These are phyloP conservation scores for Oceanodroma leucorhoa DNA, from an alignment of 2,797 vertebrate species.

Conservation along the genomic window DNA sequence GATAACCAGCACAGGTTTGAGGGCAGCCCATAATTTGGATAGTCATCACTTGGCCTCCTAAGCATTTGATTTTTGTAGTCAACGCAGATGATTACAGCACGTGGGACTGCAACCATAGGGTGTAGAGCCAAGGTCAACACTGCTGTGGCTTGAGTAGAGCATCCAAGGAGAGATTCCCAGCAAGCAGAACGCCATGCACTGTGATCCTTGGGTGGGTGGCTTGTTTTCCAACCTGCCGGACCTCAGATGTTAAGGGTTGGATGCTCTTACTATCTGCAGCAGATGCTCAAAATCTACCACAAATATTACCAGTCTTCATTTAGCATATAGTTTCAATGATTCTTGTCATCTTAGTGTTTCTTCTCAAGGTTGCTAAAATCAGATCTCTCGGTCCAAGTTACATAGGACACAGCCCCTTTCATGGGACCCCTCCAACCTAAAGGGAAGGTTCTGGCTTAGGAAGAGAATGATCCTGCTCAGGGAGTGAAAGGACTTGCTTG, in stretches of 20 bases:
- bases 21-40: neutral
- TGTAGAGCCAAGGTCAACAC: neutral
- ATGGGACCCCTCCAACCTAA: neutral
- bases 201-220: neutral
- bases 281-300: neutral
- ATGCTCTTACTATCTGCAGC: neutral
- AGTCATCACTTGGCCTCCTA: neutral
- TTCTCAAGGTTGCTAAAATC: neutral
- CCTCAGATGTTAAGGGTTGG: neutral
- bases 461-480: neutral
- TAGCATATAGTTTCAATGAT: neutral
- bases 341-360: neutral
- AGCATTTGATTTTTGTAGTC: neutral
- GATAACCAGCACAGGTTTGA: neutral
- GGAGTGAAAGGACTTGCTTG: neutral
- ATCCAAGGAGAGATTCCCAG: neutral
- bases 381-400: neutral
- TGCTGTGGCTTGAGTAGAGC: neutral
- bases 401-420: neutral
- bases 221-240: neutral
- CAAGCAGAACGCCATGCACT: neutral
- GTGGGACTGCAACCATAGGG: neutral
- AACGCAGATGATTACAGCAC: accelerated
- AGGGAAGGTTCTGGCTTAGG: neutral
- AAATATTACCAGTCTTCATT: neutral